Evolutionary conservation across 2,888 invertebrate genomes (phyloP), one percentile per base, ranked within the genome.

Genomic region (Subacronicta megacephala): DNA sequence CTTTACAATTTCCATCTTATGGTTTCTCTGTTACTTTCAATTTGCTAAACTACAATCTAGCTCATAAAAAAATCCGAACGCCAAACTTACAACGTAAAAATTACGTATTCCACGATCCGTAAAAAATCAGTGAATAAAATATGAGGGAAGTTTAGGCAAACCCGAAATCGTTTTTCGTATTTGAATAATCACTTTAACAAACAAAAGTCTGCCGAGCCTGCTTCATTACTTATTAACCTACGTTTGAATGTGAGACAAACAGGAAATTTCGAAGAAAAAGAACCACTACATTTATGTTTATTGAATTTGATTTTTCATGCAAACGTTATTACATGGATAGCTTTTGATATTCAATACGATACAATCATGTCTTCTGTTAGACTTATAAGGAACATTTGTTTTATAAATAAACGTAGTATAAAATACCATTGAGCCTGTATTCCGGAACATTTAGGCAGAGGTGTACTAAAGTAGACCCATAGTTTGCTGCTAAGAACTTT

Each of bases 171-270:
- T 90, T 94, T 93, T 93, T 86, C 88, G 88, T 92, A 93, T 93
- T 94, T 94, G 91, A 93, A 94, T 93, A 94, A 93, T 93, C 91
- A 93, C 90, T 92, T 93, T 92, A 90, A 90, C 92, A 93, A 92
- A 93, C 91, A 92, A 91, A 92, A 92, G 89, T 91, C 87, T 77
- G 80, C 81, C 83, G 88, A 90, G 89, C 88, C 87, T 85, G 81
- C 85, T 90, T 93, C 93, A 93, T 94, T 93, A 92, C 84, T 92
- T 93, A 93, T 92, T 93, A 92, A 93, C 89, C 89, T 89, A 88
- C 80, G 81, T 83, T 87, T 83, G 84, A 84, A 82, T 84, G 77
- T 77, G 84, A 83, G 86, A 89, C 86, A 87, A 84, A 84, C 80
- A 80, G 75, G 69, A 74, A 79, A 81, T 62, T 55, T 52, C 54